Evolutionary conservation across 2,113 vertebrate genomes (phyloP).

Genomic region (Danionella cerebrum): DNA sequence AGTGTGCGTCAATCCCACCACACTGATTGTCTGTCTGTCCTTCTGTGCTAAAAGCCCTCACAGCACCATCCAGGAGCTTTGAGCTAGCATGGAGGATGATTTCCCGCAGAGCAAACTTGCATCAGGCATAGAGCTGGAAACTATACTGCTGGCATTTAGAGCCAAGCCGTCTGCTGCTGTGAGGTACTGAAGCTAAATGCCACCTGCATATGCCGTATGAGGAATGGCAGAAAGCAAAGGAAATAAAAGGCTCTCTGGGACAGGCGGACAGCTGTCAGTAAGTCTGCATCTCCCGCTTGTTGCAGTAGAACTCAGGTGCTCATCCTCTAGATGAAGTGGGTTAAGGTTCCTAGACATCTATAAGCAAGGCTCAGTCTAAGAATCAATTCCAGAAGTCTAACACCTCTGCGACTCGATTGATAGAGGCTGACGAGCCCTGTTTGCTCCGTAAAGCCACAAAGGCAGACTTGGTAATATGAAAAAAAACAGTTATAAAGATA

Average conservation of each 20-base stretch:
- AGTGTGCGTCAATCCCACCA: slow-evolving; percentile 46
- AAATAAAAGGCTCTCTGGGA: slow-evolving; percentile 39
- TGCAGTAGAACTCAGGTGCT: slow-evolving; percentile 46
- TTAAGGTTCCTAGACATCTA: slow-evolving; percentile 38
- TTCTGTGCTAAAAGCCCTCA: slow-evolving; percentile 69
- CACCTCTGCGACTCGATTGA: slow-evolving; percentile 62
- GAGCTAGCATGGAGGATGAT: slow-evolving; percentile 60
- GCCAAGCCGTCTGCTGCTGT: slow-evolving; percentile 53
- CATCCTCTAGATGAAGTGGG: slow-evolving; percentile 43
- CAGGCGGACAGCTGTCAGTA: background rate
- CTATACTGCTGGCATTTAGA: slow-evolving; percentile 71
- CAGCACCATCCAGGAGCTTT: slow-evolving; percentile 58
- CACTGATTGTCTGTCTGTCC: slow-evolving; percentile 67
- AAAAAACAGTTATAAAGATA: background rate
- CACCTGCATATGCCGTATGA: slow-evolving; percentile 53
- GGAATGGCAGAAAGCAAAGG: slow-evolving; percentile 37
- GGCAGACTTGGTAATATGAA: slow-evolving; percentile 14
- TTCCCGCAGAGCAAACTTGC: slow-evolving; percentile 51
- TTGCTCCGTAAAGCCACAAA: slow-evolving; percentile 43
- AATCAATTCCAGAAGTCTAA: slow-evolving; percentile 46
- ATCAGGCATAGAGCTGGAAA: slow-evolving; percentile 52
- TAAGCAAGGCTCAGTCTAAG: slow-evolving; percentile 39
- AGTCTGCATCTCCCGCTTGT: slow-evolving; percentile 42
- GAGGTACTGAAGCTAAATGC: slow-evolving; percentile 74
- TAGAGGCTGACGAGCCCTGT: slow-evolving; percentile 54